A percentile compares a stretch with the other conserved stretches of the same genome.
phyloP scores from a whole-genome alignment of 2,797 vertebrate species.

The Intellagama lesueurii region DNA sequence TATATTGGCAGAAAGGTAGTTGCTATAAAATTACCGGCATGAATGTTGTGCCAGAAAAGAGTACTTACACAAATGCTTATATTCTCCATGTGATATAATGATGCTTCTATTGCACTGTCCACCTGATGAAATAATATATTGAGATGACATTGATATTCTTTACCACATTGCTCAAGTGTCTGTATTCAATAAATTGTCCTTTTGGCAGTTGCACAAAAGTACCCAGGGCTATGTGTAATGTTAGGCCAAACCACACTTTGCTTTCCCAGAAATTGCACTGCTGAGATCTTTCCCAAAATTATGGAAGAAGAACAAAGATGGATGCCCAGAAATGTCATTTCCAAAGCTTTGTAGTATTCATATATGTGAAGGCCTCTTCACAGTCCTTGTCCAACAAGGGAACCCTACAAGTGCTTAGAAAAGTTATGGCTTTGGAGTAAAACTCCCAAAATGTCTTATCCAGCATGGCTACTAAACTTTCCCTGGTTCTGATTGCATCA shows the following conservation, averaged over 20 bases:
- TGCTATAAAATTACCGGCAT: constrained; percentile 46
- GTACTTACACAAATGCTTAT: constrained; percentile 35
- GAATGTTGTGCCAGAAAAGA: constrained; percentile 37
- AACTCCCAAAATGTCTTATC: background rate
- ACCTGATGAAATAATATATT: constrained; percentile 48
- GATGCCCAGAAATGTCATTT: constrained; percentile 47
- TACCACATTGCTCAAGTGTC: constrained; percentile 43
- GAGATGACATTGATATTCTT: constrained; percentile 44
- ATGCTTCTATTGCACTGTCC: constrained; percentile 49
- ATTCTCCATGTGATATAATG: constrained; percentile 54
- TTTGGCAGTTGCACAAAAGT: constrained; percentile 56
- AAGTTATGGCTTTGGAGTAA: background rate
- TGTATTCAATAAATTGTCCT: constrained; percentile 48
- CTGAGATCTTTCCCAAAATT: constrained; percentile 38
- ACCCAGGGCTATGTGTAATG: constrained; percentile 14
- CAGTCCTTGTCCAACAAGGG: constrained; percentile 21
- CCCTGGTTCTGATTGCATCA: too few species aligned
- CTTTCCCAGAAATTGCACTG: constrained; percentile 55
- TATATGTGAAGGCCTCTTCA: constrained; percentile 19
- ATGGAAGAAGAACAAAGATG: constrained; percentile 51
- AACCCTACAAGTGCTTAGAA: background rate
- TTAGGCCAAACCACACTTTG: constrained; percentile 56
- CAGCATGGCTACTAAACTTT: background rate
- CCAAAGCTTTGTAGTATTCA: constrained; percentile 37
- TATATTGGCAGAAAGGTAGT: constrained; percentile 33